These are phyloP conservation scores for Coturnix japonica DNA, from an alignment of 2,113 vertebrate species.

Conservation along the genomic window DNA sequence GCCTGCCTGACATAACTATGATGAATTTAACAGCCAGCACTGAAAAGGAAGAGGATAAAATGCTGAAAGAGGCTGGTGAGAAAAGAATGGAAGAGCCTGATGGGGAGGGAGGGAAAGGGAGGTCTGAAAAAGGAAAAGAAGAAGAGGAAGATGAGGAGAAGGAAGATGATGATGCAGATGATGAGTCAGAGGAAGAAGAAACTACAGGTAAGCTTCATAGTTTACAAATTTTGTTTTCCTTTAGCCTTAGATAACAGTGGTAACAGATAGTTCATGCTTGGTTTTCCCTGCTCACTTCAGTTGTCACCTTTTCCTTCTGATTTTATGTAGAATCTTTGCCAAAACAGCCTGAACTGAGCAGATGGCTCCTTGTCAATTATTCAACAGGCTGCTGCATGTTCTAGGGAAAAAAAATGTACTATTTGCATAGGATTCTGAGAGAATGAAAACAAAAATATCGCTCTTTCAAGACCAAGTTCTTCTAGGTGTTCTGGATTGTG, in stretches of 20 bases:
- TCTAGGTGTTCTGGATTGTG: not conserved
- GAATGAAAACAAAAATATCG: not conserved
- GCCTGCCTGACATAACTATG: constrained; percentile 93
- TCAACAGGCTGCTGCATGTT: not conserved
- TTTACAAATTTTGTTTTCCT: not conserved
- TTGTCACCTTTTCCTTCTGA: not conserved
- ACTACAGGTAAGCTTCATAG: constrained; percentile 82
- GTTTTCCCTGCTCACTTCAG: not conserved
- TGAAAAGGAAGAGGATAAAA: constrained; percentile 76
- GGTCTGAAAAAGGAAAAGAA: constrained; percentile 60
- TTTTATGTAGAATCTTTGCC: not conserved
- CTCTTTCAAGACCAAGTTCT: not conserved
- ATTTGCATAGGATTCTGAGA: not conserved
- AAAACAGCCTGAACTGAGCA: not conserved
- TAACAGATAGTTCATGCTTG: not conserved
- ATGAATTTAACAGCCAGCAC: constrained; percentile 83
- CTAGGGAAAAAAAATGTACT: not conserved
- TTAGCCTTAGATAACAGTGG: not conserved
- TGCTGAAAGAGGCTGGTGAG: constrained; percentile 63
- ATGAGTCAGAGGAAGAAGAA: constrained; percentile 84
- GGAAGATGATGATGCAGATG: constrained; percentile 77
- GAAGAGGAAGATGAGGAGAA: constrained; percentile 66
- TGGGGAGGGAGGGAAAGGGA: constrained; percentile 66
- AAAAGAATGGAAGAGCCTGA: constrained; percentile 73
- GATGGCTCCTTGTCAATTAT: constrained; percentile 23